Base-by-base conservation (phyloP, 2,797 vertebrate genomes). In the Sibirionetta formosa region DNA sequence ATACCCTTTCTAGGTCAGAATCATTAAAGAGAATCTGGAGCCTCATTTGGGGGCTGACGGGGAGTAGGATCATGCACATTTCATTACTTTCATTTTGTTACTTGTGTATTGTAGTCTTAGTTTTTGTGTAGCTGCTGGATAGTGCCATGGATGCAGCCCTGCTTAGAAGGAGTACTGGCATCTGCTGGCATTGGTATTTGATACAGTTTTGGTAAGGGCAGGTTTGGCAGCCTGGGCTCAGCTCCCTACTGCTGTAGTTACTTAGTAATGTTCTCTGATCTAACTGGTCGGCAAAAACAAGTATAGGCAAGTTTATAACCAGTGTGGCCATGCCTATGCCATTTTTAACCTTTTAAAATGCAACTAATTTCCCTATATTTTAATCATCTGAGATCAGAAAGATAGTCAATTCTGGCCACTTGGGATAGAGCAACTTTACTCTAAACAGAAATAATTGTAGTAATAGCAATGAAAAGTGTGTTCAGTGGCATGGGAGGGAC, bases 21-120 rank as follows among this genome's bases (percentile, higher is more conserved):
- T 44, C 36, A 54, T 82, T 82, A 79, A 82, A 89, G 50, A 50
- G 53, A 75, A 7, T 44, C 60, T 87, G 88, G 38, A 92, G 40
- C 50, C 40, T 71, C 57, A 16, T 87, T 69, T 75, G n/a, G 54
- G 19, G 69, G 33, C 42, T 69, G 53, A 51, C 26, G 31, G 13
- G 23, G 35, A 44, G 48, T 18, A 23, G 42, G 31, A 85, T 70
- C 16, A 0, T 65, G 29, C 24, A 44, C 38, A 14, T 80, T 93
- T 91, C 35, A 38, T 51, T 75, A n/a, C 58, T 44, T 44, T 44
- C 17, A 44, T 44, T 44, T 44, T 44, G 24, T 50, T 64, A 54
- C 18, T 29, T 29, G 11, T 46, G 42, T 46, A 14, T 54, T 38
- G 33, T n/a, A 71, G 42, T 11, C 48, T 29, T 53, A 29, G 15